Evolutionary conservation across 2,797 vertebrate species (phyloP).

Genomic region (Holocentrus rufus): DNA sequence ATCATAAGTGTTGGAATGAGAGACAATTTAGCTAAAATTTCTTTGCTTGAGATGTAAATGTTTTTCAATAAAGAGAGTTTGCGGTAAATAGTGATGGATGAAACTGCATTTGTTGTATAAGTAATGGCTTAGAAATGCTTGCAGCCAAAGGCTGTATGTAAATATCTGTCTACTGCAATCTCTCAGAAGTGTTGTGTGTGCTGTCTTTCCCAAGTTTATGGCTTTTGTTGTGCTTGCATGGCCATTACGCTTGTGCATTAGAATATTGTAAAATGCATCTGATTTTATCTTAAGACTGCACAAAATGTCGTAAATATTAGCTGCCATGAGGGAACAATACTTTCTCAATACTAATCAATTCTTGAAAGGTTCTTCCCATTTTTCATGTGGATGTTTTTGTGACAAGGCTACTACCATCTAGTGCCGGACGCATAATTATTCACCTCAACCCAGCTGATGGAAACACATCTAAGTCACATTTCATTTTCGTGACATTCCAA

Average conservation of each 20-base stretch:
- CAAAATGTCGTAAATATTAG: constrained; percentile 29
- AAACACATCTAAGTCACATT: constrained; percentile 16
- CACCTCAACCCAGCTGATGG: constrained; percentile 19
- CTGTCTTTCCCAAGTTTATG: constrained; percentile 5
- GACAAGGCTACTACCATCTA: constrained; percentile 18
- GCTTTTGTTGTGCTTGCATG: constrained; percentile 27
- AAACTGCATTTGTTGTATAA: constrained; percentile 33
- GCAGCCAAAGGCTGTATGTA: constrained; percentile 14
- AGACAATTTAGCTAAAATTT: too few relatives aligned
- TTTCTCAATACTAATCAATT: constrained; percentile 11
- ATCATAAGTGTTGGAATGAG: too few relatives aligned
- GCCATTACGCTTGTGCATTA: constrained; percentile 5
- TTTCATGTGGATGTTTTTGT: constrained; percentile 34
- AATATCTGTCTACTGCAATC: constrained; percentile 21
- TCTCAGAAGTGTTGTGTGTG: constrained; percentile 21
- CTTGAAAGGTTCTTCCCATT: constrained; percentile 44
- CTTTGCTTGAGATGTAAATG: too few relatives aligned
- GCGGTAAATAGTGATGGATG: constrained; percentile 3
- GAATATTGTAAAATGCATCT: constrained; percentile 11
- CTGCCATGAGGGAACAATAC: constrained; percentile 32
- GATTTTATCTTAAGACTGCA: background rate
- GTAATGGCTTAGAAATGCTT: background rate
- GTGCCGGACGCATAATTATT: constrained; percentile 26
- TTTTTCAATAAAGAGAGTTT: constrained; percentile 20
- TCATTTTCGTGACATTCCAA: constrained; percentile 40